Base-by-base conservation (phyloP, 1,140 invertebrate genomes). In the Calliopsis andreniformis region DNA sequence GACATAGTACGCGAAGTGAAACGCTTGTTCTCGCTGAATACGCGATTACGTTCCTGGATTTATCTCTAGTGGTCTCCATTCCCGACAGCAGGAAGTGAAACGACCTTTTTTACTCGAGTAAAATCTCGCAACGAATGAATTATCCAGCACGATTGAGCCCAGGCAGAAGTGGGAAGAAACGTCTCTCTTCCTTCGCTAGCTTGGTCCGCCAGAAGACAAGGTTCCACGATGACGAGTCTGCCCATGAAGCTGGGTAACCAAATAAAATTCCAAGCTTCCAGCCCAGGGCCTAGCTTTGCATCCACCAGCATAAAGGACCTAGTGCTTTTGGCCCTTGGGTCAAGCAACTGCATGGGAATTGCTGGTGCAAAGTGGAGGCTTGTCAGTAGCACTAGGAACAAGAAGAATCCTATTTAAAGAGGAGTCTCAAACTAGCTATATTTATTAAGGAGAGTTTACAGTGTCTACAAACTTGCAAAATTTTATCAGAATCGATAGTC, bases 81-180 rank as follows among this genome's bases (percentile, higher is more conserved):
- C 78, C 75, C 81, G 81, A 68, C 67, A 42, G n/a, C 28, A 68
- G 62, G 49, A 82, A 76, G 56, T 55, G 71, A 62, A 43, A 53
- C 49, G 32, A 68, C 67, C 70, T 67, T 78, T 69, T 75, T 73
- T 82, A 35, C 45, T 14, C 58, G 42, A 56, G 23, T 30, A 25
- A 75, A 79, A 82, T 79, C 47, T 53, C 59, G 51, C 39, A 62
- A 51, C 47, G 64, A 82, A 83, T 82, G 82, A 73, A 82, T 83
- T 79, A 82, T 79, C 66, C 67, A 14, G 49, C 12, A 49, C 49
- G 80, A 82, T 82, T 55, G 80, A 82, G 49, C 30, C 30, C 3
- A 10, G 1, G 35, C 25, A 35, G 55, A n/a, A 32, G 18, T 10
- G 53, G 1, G 39, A 49, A 62, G 16, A 53, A 53, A 68, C 59